Evolutionary conservation across 2,797 vertebrate species (phyloP), one percentile per base, ranked within the genome.

Genomic region (Premnoplex brunnescens): DNA sequence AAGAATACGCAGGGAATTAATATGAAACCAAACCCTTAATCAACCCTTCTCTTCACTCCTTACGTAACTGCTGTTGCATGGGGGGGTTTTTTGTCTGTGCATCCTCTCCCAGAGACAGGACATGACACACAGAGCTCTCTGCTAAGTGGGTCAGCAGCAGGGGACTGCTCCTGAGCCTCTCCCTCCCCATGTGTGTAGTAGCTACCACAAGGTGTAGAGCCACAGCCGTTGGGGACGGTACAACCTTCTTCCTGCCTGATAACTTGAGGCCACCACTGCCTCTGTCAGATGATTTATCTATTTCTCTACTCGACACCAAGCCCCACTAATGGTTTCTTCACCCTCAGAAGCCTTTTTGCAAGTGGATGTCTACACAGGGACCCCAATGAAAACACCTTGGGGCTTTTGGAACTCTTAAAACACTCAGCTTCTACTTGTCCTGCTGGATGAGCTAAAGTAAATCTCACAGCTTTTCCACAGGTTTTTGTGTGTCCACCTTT

Each of bases 241-340:
- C 24, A 49, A 80, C 72, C 85, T 95, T 41, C 85, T 94, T 95
- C 77, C 96, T 93, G 89, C 73, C 71, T 39, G 9, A 48, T 48
- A 94, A 36, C 37, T 74, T 41, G 26, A 51, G 68, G 81, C 89
- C 0, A 1, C 68, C 82, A 28, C 85, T 73, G 88, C 71, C 19
- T 85, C 51, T 44, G 51, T 44, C 48, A 37, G 28, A 37, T 7
- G 43, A 4, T 63, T 91, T 92, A 92, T 89, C 81, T 60, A 7
- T 87, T 93, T 90, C 73, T 55, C 85, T 90, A 32, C 73, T 71
- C 34, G 7, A 26, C 63, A 66, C n/a, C 46, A 46, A 66, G 46
- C 32, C 85, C 91, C 71, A 6, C 27, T 5, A 19, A 66, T 59
- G 43, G 75, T 43, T 36, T 39, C 52, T 80, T 34, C 6, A 1